These are phyloP conservation scores for Mongoloraphidia duomilia DNA, from an alignment of 2,888 invertebrate genomes.

Conservation along the genomic window DNA sequence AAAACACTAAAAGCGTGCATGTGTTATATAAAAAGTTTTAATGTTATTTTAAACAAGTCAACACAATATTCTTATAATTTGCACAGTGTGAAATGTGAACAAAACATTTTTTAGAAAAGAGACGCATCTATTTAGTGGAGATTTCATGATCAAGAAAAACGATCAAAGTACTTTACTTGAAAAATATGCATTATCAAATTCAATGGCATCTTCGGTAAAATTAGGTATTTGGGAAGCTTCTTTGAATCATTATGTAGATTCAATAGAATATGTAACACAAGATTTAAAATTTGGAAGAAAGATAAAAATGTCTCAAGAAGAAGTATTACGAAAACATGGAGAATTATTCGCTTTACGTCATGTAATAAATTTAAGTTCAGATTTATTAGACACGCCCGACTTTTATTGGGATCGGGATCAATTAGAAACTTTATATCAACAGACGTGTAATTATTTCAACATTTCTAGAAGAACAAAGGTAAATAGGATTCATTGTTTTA, in stretches of 20 bases:
- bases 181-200: constrained; percentile 90
- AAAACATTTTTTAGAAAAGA: constrained; percentile 22
- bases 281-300: constrained; percentile 62
- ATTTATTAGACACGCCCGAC: constrained; percentile 88
- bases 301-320: constrained; percentile 51
- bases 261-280: constrained; percentile 66
- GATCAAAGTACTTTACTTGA: constrained; percentile 52
- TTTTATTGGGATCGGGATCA: constrained; percentile 96
- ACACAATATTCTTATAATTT: too few relatives aligned
- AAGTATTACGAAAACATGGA: constrained; percentile 67
- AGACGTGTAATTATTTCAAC: constrained; percentile 70
- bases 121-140: constrained; percentile 31
- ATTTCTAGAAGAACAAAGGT: constrained; percentile 74
- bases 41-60: too few relatives aligned
- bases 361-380: constrained; percentile 83
- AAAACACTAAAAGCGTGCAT: too few relatives aligned
- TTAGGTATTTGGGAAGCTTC: constrained; percentile 88
- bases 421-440: constrained; percentile 70
- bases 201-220: constrained; percentile 84
- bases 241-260: constrained; percentile 67
- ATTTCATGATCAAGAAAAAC: constrained; percentile 19
- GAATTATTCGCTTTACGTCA: constrained; percentile 81
- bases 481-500: constrained; percentile 15
- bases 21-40: too few relatives aligned
- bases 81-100: too few relatives aligned